Base-by-base conservation (phyloP, 2,888 invertebrate genomes). In the Bombylius major region DNA sequence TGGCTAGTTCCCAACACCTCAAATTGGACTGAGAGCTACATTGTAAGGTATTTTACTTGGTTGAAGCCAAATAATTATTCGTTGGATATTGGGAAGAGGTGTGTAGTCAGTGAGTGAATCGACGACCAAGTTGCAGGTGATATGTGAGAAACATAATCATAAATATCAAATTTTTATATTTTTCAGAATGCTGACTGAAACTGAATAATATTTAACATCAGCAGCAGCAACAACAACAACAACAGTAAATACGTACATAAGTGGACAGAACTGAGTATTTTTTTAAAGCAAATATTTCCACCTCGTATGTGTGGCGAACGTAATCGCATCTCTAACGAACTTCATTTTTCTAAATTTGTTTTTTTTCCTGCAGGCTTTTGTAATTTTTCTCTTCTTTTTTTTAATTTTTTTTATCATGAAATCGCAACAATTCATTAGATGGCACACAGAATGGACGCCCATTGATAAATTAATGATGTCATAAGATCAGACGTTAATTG, bases 121-220 rank as follows among this genome's bases (percentile, higher is more conserved):
- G 34, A 7, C 34, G 5, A 8, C 34, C 8, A 50, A 50, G 36
- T 39, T 33, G 39, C 56, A 56, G 53, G 56, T 60, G 60, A 60
- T 58, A 58, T 60, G 57, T 60, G 60, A 54, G 57, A 54, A 47
- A 58, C 58, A 60, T 60, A 60, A 60, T 60, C 57, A 60, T 60
- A 60, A 60, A 60, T 60, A 60, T 60, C 58, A 57, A 58, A 60
- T 60, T 58, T 60, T 58, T 54, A 55, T 9, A 11, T 42, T 42
- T 42, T 42, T 42, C 12, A 42, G 23, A 23, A 23, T 23, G 23
- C 23, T 23, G 23, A 23, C 23, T 23, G 23, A 23, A 23, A 23
- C 23, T 23, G 23, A 23, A 23, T 23, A 23, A 23, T 23, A 23
- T 23, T 23, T 23, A 23, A 23, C 23, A 23, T 23, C 23, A 23